phyloP scores from a whole-genome alignment of 1,140 invertebrate species.

The Drosophila nasuta region DNA sequence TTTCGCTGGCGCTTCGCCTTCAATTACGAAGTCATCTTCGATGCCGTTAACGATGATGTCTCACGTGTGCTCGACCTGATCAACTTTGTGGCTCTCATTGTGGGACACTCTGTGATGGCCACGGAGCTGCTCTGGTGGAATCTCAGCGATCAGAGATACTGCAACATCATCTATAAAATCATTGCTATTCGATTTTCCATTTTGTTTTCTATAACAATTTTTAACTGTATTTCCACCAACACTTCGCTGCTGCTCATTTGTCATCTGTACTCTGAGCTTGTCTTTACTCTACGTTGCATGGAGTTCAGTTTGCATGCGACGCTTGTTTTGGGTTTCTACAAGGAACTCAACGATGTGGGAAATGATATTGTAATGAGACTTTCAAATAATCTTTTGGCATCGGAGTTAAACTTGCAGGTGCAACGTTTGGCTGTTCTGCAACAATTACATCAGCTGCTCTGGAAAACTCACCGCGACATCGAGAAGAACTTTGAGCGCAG shows the following conservation, averaged over 20 bases:
- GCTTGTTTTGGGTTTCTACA: conserved; percentile 23
- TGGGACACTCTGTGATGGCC: conserved; percentile 19
- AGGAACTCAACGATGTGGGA: conserved; percentile 27
- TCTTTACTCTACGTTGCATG: conserved; percentile 20
- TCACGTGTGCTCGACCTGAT: conserved; percentile 29
- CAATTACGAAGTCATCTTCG: conserved; percentile 38
- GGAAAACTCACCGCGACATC: conserved; percentile 29
- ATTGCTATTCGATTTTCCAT: conserved; percentile 1
- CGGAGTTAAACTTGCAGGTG: neutral
- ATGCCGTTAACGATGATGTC: conserved; percentile 20
- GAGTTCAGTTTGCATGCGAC: conserved; percentile 34
- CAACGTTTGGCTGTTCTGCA: conserved; percentile 7
- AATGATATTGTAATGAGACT: neutral
- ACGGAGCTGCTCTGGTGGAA: conserved; percentile 31
- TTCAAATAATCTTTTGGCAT: neutral
- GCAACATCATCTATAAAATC: conserved; percentile 9
- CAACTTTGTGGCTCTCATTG: conserved; percentile 16
- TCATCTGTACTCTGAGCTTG: conserved; percentile 39
- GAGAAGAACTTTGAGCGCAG: conserved; percentile 26
- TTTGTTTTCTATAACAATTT: conserved; percentile 6
- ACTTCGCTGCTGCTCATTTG: conserved; percentile 7
- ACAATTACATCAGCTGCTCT: conserved; percentile 30
- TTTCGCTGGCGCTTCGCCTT: conserved; percentile 27
- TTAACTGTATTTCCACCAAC: neutral
- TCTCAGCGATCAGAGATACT: neutral